These are phyloP conservation scores for Sebastes baramenuke DNA, from an alignment of 2,797 vertebrate species.

Conservation along the genomic window DNA sequence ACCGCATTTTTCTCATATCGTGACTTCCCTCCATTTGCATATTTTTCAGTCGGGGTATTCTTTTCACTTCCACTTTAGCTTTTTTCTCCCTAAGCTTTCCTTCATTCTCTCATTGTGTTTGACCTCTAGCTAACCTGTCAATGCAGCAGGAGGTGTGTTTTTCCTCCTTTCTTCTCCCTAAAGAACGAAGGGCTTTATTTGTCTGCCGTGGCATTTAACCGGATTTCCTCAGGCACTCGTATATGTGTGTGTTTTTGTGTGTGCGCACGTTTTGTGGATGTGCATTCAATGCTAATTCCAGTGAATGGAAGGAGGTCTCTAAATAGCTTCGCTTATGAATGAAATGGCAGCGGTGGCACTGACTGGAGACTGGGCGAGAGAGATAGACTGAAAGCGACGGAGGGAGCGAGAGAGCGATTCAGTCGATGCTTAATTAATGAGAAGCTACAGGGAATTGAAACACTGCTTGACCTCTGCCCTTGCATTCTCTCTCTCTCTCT, in stretches of 20 bases:
- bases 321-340: conserved; percentile 56
- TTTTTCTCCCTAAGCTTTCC: not conserved
- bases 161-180: not conserved
- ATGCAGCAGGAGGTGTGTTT: not conserved
- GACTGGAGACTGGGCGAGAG: not conserved
- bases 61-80: conserved; percentile 2
- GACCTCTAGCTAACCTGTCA: conserved; percentile 52
- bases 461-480: conserved; percentile 44
- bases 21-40: conserved; percentile 40
- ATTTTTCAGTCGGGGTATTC: conserved; percentile 6
- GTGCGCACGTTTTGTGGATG: not conserved
- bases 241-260: not conserved
- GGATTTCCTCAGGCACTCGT: conserved; percentile 18
- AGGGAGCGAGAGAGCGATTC: not conserved
- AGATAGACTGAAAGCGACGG: conserved; percentile 6
- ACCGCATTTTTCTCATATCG: conserved; percentile 42
- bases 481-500: not conserved
- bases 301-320: conserved; percentile 43
- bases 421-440: conserved; percentile 54
- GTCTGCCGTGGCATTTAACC: conserved; percentile 49
- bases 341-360: conserved; percentile 34
- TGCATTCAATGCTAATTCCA: conserved; percentile 21
- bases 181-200: conserved; percentile 19
- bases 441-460: conserved; percentile 39
- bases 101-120: conserved; percentile 3